These are phyloP conservation scores for Lethenteron reissneri DNA, from an alignment of 2,113 vertebrate species.

Conservation along the genomic window DNA sequence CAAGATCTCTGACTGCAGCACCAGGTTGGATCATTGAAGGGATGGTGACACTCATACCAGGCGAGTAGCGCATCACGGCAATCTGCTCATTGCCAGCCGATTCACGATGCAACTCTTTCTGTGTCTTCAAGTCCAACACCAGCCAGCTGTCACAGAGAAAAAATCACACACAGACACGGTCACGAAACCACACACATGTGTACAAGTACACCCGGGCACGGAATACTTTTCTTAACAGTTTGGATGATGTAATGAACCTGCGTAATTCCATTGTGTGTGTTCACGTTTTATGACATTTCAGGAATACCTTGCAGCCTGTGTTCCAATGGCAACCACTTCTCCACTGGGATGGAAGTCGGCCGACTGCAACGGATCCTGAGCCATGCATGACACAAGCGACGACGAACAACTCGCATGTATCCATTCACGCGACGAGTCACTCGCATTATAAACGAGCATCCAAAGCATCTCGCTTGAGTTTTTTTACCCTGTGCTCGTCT, in stretches of 20 bases:
- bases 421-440: no score
- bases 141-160: neutral
- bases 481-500: no score
- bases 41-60: neutral
- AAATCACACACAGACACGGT: neutral
- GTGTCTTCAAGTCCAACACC: neutral
- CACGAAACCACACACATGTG: no score
- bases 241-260: no score
- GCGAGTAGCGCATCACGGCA: constrained; percentile 3
- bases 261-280: no score
- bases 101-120: neutral
- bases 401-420: no score
- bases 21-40: neutral
- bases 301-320: constrained; percentile 70
- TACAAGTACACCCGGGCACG: no score
- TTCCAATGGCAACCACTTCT: constrained; percentile 76
- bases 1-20: neutral
- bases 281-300: no score
- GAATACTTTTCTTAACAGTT: no score
- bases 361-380: constrained; percentile 81
- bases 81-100: constrained; percentile 2
- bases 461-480: no score
- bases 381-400: no score
- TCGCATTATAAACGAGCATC: no score
- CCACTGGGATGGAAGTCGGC: constrained; percentile 95